Percentiles rank a stretch among this genome's conserved stretches.
Conservation (phyloP, 2,797 vertebrate genomes). For the Arremon brunneinucha region DNA sequence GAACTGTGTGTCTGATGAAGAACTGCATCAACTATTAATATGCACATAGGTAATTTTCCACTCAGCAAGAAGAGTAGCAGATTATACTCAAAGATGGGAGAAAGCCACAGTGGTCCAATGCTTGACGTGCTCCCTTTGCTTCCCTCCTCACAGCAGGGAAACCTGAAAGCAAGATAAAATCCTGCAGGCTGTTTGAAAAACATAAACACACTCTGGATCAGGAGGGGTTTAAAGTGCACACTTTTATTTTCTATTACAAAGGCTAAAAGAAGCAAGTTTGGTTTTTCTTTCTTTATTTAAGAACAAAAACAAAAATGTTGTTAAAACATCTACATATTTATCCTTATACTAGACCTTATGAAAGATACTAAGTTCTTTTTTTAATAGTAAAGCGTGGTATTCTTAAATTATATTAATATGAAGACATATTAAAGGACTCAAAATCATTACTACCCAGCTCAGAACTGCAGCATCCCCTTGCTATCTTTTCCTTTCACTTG, state of each 20-base stretch:
- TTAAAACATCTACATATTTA: conserved; percentile 83
- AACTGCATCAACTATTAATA: background rate
- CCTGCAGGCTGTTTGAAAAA: background rate
- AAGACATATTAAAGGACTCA: conserved; percentile 76
- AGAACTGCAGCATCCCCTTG: conserved; percentile 71
- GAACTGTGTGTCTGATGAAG: background rate
- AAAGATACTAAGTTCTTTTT: conserved; percentile 74
- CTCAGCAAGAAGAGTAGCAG: background rate
- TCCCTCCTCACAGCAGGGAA: background rate
- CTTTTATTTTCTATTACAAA: conserved; percentile 79
- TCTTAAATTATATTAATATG: conserved; percentile 80
- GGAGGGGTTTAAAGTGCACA: conserved; percentile 73
- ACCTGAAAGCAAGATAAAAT: background rate
- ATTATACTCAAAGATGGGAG: background rate
- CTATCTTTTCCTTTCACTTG: conserved; percentile 17
- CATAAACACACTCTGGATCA: background rate
- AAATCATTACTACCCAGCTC: conserved; percentile 68
- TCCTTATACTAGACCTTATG: conserved; percentile 79
- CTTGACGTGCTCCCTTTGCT: background rate
- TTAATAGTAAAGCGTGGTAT: conserved; percentile 84
- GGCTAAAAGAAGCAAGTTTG: conserved; percentile 76
- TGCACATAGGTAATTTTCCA: background rate
- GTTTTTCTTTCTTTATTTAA: conserved; percentile 70
- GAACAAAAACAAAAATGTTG: conserved; percentile 75
- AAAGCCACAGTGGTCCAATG: background rate